phyloP scores from a whole-genome alignment of 2,113 vertebrate species.

The Falco punctatus region DNA sequence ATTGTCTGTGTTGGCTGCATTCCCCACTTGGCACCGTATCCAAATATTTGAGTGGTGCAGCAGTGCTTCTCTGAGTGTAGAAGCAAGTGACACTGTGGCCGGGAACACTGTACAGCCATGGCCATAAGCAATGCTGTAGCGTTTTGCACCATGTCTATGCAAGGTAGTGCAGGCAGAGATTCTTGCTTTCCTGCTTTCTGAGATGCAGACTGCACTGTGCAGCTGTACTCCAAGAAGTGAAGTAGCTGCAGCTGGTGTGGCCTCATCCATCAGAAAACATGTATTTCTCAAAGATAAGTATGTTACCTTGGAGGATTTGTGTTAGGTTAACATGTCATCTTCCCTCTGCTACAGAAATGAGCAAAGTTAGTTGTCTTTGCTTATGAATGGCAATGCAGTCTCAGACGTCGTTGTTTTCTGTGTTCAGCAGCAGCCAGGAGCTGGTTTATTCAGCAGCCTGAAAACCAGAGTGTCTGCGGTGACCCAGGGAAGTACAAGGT shows the following conservation, averaged over 20 bases:
- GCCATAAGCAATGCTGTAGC: accelerated
- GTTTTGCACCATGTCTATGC: background rate
- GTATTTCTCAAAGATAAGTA: background rate
- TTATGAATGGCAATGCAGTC: accelerated
- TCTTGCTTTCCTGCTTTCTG: background rate
- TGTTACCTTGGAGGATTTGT: background rate
- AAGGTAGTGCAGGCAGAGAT: background rate
- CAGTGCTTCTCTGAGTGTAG: background rate
- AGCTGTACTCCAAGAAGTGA: background rate
- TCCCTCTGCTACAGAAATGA: background rate
- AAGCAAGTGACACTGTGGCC: background rate
- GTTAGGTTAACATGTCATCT: background rate
- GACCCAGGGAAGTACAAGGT: background rate
- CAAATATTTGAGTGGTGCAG: background rate
- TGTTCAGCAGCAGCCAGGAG: background rate
- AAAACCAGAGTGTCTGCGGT: background rate
- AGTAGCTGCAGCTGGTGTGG: background rate
- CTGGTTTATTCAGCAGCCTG: background rate
- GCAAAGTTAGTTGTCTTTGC: background rate
- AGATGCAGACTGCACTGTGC: accelerated
- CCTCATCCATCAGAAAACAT: background rate
- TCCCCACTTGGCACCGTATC: background rate
- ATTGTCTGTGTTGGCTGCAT: background rate
- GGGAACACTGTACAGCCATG: background rate
- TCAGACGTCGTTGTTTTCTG: background rate